phyloP scores from a whole-genome alignment of 2,888 invertebrate species.

The Schizaphis graminum region DNA sequence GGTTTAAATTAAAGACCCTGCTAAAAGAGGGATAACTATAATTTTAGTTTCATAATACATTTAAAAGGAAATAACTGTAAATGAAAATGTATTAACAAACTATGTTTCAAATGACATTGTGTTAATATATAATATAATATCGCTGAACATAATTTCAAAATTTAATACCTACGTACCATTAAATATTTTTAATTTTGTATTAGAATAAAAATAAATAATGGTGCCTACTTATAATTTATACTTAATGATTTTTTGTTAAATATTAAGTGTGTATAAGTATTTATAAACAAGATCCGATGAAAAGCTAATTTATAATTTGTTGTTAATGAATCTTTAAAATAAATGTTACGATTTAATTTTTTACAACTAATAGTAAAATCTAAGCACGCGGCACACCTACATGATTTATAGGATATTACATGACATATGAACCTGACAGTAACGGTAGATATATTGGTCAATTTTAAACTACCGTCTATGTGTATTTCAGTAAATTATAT shows the following conservation, averaged over 20 bases:
- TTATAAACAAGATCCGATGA: background rate
- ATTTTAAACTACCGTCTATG: background rate
- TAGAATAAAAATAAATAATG: background rate
- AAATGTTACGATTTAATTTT: background rate
- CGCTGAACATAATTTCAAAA: background rate
- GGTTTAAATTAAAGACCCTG: constrained; percentile 30
- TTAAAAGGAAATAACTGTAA: background rate
- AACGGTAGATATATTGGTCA: background rate
- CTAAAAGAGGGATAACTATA: background rate
- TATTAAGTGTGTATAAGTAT: background rate
- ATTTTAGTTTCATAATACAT: background rate
- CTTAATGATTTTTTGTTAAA: background rate
- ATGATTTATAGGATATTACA: background rate
- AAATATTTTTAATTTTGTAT: background rate
- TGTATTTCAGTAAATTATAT: background rate
- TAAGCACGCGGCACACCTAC: background rate
- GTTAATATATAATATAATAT: background rate
- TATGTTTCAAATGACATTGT: background rate
- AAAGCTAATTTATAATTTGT: background rate
- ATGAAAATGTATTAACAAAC: background rate
- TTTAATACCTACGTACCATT: background rate
- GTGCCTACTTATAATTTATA: background rate
- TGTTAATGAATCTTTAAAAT: background rate
- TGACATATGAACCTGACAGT: background rate
- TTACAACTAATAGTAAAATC: background rate